Conservation (phyloP, 2,113 vertebrate genomes). For the Nyctereutes procyonoides region DNA sequence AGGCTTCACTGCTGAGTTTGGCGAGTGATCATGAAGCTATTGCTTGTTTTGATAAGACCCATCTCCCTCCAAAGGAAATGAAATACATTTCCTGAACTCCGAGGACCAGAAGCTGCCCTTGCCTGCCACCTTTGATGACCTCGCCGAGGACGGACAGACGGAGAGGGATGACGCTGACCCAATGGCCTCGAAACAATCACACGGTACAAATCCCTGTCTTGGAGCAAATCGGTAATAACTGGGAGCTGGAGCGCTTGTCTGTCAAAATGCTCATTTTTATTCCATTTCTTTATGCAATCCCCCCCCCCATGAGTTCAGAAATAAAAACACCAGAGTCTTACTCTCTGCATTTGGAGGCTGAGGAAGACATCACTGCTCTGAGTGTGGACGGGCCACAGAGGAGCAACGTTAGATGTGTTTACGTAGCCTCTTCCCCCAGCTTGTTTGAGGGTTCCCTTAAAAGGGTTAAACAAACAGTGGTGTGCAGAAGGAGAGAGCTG, state of each 20-base stretch:
- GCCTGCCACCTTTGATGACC: not conserved
- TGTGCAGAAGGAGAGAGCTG: not conserved
- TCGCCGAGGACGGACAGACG: not conserved
- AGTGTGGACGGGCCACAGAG: fast-evolving
- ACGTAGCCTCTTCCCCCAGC: not conserved
- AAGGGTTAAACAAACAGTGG: not conserved
- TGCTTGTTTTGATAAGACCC: slow-evolving; percentile 66
- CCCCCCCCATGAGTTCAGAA: not conserved
- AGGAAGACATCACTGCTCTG: not conserved
- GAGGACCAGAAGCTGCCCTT: slow-evolving; percentile 50
- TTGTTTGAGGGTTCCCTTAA: not conserved
- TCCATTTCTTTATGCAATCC: not conserved
- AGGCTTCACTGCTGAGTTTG: slow-evolving; percentile 43
- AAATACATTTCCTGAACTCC: slow-evolving; percentile 75
- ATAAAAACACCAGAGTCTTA: not conserved
- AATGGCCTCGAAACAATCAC: fast-evolving
- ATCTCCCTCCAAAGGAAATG: slow-evolving; percentile 66
- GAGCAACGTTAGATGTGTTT: fast-evolving
- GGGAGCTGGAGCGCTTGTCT: not conserved
- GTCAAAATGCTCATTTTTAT: not conserved
- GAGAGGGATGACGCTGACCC: not conserved
- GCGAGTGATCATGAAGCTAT: slow-evolving; percentile 38
- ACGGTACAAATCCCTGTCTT: not conserved
- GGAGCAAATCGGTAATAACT: fast-evolving
- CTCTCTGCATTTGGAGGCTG: not conserved